These are phyloP conservation scores for Sitta carolinensis DNA, from an alignment of 2,797 vertebrate species.

Conservation along the genomic window DNA sequence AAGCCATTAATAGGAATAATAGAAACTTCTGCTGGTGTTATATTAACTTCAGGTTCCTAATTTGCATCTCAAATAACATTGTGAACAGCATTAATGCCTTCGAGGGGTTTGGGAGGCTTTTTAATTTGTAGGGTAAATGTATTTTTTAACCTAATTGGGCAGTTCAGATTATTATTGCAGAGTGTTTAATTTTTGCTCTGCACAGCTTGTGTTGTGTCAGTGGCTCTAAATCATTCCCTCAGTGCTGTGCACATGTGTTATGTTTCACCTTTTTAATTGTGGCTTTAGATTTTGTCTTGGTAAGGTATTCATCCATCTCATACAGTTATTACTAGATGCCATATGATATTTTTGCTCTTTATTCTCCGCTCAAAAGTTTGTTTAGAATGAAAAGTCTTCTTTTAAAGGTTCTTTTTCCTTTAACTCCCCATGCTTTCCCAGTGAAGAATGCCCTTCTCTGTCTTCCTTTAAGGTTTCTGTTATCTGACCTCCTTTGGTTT, in stretches of 20 bases:
- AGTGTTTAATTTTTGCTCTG: slow-evolving; percentile 7
- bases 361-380: background rate
- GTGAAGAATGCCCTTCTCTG: background rate
- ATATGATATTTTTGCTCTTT: background rate
- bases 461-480: background rate
- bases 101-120: slow-evolving; percentile 33
- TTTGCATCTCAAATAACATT: slow-evolving; percentile 56
- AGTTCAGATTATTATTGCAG: slow-evolving; percentile 19
- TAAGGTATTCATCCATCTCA: background rate
- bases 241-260: background rate
- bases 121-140: slow-evolving; percentile 48
- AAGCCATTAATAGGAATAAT: slow-evolving; percentile 37
- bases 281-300: background rate
- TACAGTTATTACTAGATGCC: background rate
- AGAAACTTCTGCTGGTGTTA: slow-evolving; percentile 51
- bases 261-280: background rate
- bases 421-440: background rate
- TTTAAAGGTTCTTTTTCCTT: background rate
- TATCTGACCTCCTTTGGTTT: background rate
- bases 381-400: background rate
- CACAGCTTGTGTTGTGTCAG: background rate
- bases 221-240: slow-evolving; percentile 19
- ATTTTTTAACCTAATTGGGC: slow-evolving; percentile 39
- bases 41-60: slow-evolving; percentile 55
- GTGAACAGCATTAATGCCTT: slow-evolving; percentile 39